Base-by-base conservation (phyloP, 2,888 invertebrate species). In the Resseliella maxima region DNA sequence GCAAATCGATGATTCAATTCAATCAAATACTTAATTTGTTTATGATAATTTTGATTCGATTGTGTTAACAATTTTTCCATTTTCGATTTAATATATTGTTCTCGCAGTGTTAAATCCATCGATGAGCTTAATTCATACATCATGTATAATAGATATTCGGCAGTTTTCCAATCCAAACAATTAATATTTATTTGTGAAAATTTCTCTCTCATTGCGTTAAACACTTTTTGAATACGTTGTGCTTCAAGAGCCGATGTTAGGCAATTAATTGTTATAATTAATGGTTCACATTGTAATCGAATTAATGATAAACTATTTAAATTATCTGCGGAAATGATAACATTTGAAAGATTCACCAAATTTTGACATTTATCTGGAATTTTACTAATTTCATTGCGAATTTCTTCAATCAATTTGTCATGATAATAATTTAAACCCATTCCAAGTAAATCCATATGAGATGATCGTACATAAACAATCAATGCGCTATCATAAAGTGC, bases 71-170 rank as follows among this genome's bases (percentile, higher is more conserved):
- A n/a, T 38, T 85, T 1, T 27, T 46, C 3, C 0, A 90, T 86
- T 85, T 87, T 87, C 41, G 89, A 86, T 35, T 89, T 87, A 10
- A 91, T 41, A 87, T 90, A 89, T 1, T 89, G 87, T 87, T 89
- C 88, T 54, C 92, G 89, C 36, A 91, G 85, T 5, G 89, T 87
- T 0, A 90, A 88, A 86, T 92, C 92, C 0, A 89, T 88, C 6
- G 89, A 86, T 0, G 91, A 89, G 31, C 92, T 91, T 0, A 88
- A 88, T 88, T 92, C 92, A 87, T 92, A 93, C 81, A 92, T 88
- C 85, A 92, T 90, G 24, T 91, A 89, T 35, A 92, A 86, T 6
- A 91, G 89, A 87, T 90, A 90, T 3, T 89, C 89, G 0, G 88
- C 21, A 24, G 89, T 24, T 6, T 89, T 38, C 59, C 87, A 36